A percentile compares a stretch with the other conserved stretches of the same genome.
These are phyloP conservation scores for Glossophaga mutica DNA, from an alignment of 2,797 vertebrate genomes.

Conservation along the genomic window DNA sequence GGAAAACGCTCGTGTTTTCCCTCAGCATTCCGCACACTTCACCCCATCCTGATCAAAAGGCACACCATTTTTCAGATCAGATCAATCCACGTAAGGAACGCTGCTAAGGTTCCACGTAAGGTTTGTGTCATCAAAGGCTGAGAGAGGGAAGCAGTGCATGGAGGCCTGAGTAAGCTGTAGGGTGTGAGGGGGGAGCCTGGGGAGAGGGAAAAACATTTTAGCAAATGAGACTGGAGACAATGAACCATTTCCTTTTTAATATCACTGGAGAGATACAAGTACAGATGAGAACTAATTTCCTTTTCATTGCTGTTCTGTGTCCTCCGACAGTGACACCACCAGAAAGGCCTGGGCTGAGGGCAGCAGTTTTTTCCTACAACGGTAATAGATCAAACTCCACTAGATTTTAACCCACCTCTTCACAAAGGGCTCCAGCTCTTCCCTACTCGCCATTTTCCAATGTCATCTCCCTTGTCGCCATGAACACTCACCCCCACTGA, in stretches of 20 bases:
- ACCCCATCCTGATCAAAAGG: not conserved
- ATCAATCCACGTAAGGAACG: not conserved
- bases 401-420: not conserved
- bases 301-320: not conserved
- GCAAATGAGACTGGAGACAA: not conserved
- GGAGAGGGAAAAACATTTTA: not conserved
- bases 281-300: not conserved
- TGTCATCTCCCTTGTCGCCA: not conserved
- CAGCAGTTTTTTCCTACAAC: not conserved
- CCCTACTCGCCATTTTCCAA: not conserved
- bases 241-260: not conserved
- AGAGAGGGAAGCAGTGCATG: not conserved
- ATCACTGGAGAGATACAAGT: not conserved
- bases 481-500: not conserved
- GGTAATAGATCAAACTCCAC: not conserved
- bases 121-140: not conserved
- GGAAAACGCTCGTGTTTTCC: not conserved
- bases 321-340: not conserved
- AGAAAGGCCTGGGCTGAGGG: not conserved
- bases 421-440: not conserved
- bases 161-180: not conserved
- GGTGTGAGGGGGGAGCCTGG: not conserved
- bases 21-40: not conserved
- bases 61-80: not conserved
- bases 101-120: too few relatives aligned